Conservation (phyloP, 2,888 invertebrate genomes). For the Carpatolechia fugitivella region DNA sequence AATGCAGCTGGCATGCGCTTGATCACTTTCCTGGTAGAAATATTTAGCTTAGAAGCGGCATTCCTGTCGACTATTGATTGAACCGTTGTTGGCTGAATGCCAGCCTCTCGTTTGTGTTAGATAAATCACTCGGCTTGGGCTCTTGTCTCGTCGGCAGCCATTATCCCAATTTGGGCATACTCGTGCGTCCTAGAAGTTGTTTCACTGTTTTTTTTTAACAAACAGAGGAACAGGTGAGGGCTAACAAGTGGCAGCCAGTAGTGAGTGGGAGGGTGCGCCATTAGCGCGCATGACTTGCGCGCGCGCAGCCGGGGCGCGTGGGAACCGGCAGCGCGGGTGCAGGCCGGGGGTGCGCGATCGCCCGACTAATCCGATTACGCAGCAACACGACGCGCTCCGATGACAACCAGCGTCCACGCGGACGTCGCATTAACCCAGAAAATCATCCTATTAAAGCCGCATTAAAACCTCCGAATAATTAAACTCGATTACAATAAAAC, state of each 20-base stretch:
- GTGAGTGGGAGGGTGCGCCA: constrained; percentile 24
- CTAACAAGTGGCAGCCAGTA: constrained; percentile 11
- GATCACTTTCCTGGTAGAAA: constrained; percentile 2
- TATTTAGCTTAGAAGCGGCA: constrained; percentile 1
- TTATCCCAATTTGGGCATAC: constrained; percentile 13
- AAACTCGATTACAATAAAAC: background rate
- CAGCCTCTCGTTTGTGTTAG: background rate
- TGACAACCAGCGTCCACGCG: constrained; percentile 5
- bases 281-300: constrained; percentile 32
- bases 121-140: background rate
- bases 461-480: background rate
- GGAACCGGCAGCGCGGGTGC: background rate
- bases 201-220: constrained; percentile 2
- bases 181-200: background rate
- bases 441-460: background rate
- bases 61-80: constrained; percentile 1
- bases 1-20: background rate
- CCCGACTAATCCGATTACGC: constrained; percentile 20
- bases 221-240: constrained; percentile 12
- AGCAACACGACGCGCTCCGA: constrained; percentile 1
- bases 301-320: constrained; percentile 6
- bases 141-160: background rate
- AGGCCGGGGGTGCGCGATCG: constrained; percentile 10
- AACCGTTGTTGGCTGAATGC: background rate
- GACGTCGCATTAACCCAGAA: background rate